Evolutionary conservation across 2,888 invertebrate species (phyloP), one percentile per base, ranked within the genome.

Genomic region (Polietes domitor): DNA sequence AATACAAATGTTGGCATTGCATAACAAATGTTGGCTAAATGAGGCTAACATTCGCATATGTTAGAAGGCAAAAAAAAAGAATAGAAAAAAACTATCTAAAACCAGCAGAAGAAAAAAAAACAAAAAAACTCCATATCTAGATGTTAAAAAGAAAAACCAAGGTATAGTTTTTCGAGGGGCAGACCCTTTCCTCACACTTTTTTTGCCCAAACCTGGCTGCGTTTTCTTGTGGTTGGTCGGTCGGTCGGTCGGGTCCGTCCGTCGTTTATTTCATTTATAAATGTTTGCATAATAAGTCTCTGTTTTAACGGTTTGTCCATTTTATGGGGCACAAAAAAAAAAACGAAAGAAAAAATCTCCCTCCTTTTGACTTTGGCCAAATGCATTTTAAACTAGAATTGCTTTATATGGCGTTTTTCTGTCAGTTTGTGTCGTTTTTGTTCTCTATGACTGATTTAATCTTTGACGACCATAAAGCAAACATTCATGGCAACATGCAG

Each of bases 1-100:
- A 89, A 89, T 90, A 89, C 89, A 89, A 89, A 89, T 89, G 90
- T 89, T 89, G 89, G 89, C 88, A 89, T 90, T 90, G 90, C 90
- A 90, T 89, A 90, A 89, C 89, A 83, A 87, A 84, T 77, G 79
- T 82, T 85, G 71, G 61, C 82, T 83, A 83, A 87, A 87, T 86
- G 85, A 86, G 85, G 83, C 85, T 83, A 86, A 87, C 86, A 81
- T 80, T 84, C 77, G 73, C 80, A 83, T 81, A 80, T 53, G 82
- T n/a, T 58, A 41, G 65, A 37, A 43, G 32, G 24, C 19, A 74
- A 70, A 76, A 68, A 63, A 12, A 43, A 68, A 28, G 10, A 72
- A n/a, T n/a, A n/a, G n/a, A n/a, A n/a, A n/a, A n/a, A n/a, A n/a
- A n/a, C n/a, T n/a, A n/a, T n/a, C n/a, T n/a, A n/a, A n/a, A n/a